Evolutionary conservation across 2,888 invertebrate genomes (phyloP).

Genomic region (Athalia circularis): DNA sequence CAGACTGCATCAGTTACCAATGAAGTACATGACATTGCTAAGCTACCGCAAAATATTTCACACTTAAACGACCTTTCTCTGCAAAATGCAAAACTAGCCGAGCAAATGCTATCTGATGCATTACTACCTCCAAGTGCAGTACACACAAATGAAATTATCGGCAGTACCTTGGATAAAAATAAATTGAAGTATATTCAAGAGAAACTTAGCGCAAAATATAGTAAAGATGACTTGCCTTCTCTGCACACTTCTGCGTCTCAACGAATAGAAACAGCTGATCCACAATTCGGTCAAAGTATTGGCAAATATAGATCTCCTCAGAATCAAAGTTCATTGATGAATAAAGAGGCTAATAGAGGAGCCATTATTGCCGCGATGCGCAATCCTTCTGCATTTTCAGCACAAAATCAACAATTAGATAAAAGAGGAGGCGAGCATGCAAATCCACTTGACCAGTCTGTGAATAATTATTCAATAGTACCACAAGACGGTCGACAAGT

Average conservation of each 20-base stretch:
- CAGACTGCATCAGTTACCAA: background rate
- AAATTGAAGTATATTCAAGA: slow-evolving; percentile 65
- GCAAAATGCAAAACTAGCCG: slow-evolving; percentile 58
- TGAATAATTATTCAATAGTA: slow-evolving; percentile 13
- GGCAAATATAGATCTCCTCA: slow-evolving; percentile 36
- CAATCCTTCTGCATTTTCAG: slow-evolving; percentile 46
- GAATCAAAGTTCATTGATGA: slow-evolving; percentile 46
- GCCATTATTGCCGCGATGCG: slow-evolving; percentile 47
- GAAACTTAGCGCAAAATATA: slow-evolving; percentile 66
- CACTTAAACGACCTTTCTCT: background rate
- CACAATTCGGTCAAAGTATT: slow-evolving; percentile 15
- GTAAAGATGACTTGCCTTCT: slow-evolving; percentile 53
- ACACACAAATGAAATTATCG: slow-evolving; percentile 64
- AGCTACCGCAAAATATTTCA: slow-evolving; percentile 12
- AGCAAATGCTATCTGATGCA: slow-evolving; percentile 64
- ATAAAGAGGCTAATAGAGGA: slow-evolving; percentile 49
- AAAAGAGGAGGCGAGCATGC: slow-evolving; percentile 19
- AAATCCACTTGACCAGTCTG: slow-evolving; percentile 14
- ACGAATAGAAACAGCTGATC: slow-evolving; percentile 7
- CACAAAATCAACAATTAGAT: slow-evolving; percentile 19
- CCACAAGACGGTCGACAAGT: slow-evolving; percentile 15
- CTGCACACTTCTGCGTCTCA: slow-evolving; percentile 34
- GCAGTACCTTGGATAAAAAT: slow-evolving; percentile 66
- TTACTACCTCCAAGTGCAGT: slow-evolving; percentile 64
- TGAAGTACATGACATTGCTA: background rate